These are phyloP conservation scores for Sclerodermus sp. DNA, from an alignment of 2,888 invertebrate genomes.

Conservation along the genomic window DNA sequence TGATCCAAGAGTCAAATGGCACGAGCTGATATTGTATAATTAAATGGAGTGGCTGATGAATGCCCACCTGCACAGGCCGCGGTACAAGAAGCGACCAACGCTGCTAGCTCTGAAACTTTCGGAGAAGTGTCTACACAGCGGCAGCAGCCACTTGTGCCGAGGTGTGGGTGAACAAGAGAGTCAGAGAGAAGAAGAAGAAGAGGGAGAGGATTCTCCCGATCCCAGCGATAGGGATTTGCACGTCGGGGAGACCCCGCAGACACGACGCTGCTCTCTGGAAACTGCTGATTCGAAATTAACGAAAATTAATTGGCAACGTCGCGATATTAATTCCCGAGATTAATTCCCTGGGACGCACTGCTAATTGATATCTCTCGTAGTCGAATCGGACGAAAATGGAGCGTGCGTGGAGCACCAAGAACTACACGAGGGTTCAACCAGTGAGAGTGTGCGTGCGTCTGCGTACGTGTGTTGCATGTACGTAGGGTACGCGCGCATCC, in stretches of 20 bases:
- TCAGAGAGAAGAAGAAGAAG: not conserved
- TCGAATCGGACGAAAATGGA: slow-evolving; percentile 16
- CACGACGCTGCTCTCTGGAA: slow-evolving; percentile 34
- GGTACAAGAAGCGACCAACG: slow-evolving; percentile 23
- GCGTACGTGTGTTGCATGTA: too few species aligned
- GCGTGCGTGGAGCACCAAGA: slow-evolving; percentile 11
- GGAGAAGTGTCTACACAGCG: slow-evolving; percentile 40
- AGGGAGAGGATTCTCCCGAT: slow-evolving; percentile 10
- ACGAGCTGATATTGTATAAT: slow-evolving; percentile 13
- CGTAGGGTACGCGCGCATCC: too few species aligned
- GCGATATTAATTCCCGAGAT: slow-evolving; percentile 51
- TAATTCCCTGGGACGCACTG: slow-evolving; percentile 46
- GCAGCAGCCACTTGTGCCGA: not conserved
- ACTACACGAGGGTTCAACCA: slow-evolving; percentile 11
- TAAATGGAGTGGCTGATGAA: slow-evolving; percentile 29
- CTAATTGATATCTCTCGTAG: slow-evolving; percentile 47
- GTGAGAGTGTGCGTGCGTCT: too few species aligned
- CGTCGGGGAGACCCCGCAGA: slow-evolving; percentile 22
- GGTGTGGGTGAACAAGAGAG: too few species aligned
- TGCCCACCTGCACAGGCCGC: slow-evolving; percentile 3
- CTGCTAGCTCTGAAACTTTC: slow-evolving; percentile 32
- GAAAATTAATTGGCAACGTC: slow-evolving; percentile 54
- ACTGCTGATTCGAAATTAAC: slow-evolving; percentile 56
- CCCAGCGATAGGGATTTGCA: slow-evolving; percentile 32
- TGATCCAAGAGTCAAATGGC: too few species aligned